These are phyloP conservation scores for Cladorhizidae sp. DNA, from an alignment of 37 sponge, comb jelly and placozoan genomes.

Conservation along the genomic window DNA sequence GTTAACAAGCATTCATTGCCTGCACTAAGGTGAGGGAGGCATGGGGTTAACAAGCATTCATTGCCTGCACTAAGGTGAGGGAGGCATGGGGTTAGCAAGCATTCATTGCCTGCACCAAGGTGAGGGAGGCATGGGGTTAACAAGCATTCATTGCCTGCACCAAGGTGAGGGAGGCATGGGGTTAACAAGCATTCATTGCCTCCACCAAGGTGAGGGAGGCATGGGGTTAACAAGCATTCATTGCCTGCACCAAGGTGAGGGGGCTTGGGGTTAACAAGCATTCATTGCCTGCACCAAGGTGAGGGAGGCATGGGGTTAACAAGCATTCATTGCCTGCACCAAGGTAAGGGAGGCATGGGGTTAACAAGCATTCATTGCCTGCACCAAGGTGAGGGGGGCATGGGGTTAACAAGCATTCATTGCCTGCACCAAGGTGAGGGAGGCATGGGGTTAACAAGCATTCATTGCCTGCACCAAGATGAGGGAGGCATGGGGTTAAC, in stretches of 20 bases:
- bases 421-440: too few relatives aligned
- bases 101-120: too few relatives aligned
- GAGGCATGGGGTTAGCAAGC: background rate
- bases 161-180: constrained; percentile 31
- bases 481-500: background rate
- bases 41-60: constrained; percentile 79
- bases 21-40: too few relatives aligned
- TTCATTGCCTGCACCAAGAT: constrained; percentile 90
- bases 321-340: too few relatives aligned
- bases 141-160: constrained; percentile 88
- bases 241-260: constrained; percentile 83
- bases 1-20: too few relatives aligned
- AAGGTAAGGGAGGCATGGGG: too few relatives aligned
- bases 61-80: constrained; percentile 83
- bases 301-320: background rate
- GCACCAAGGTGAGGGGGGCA: constrained; percentile 64
- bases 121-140: constrained; percentile 87
- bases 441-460: constrained; percentile 84
- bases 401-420: background rate
- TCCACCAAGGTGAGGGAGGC: too few relatives aligned
- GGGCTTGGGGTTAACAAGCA: constrained; percentile 19
- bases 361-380: constrained; percentile 83
- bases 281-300: constrained; percentile 91
- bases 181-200: too few relatives aligned
- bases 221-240: constrained; percentile 79